Base-by-base conservation (phyloP, 37 sponge, comb jelly and placozoan species). In the Hexactinellida sp. region DNA sequence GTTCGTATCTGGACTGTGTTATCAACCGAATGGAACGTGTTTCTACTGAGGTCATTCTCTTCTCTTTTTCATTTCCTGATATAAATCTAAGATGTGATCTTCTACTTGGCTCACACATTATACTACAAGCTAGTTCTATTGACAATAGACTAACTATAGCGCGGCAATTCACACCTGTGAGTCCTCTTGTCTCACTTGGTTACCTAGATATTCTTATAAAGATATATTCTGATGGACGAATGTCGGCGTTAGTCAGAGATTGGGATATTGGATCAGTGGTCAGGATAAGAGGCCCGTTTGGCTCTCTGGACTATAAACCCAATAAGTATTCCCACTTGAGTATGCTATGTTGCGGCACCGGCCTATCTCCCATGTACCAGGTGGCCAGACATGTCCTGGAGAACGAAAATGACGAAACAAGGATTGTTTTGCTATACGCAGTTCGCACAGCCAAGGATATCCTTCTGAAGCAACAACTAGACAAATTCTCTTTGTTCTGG, bases 291-390 rank as follows among this genome's bases (percentile, higher is more conserved):
- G 37, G 32, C 24, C 32, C 13, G 0, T 85, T 41, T 35, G 54
- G 51, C 5, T 25, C 36, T 47, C 28, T 85, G 41, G 54, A 35
- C 0, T 34, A 32, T 36, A 52, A 36, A 36, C 36, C 19, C 54
- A 36, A 35, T 37, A 86, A 89, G 90, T 92, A 55, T 38, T 39
- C 55, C 23, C 36, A 83, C 19, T 76, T 94, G 36, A 83, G 85
- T 0, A 92, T 94, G 93, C 87, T 94, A 54, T 89, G 89, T 0
- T 89, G 90, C 87, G 95, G 95, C 0, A 94, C 92, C 36, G 92
- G 95, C 0, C 85, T 94, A 0, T 89, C 94, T 38, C 94, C 94
- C 35, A 89, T 94, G 92, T 0, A 90, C 10, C 92, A 94, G 38
- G 54, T 94, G 16, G 85, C 86, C 38, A 38, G 89, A 39, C 36